Evolutionary conservation across 2,888 invertebrate genomes (phyloP), one percentile per base, ranked within the genome.

Genomic region (Macroteleia sp.): DNA sequence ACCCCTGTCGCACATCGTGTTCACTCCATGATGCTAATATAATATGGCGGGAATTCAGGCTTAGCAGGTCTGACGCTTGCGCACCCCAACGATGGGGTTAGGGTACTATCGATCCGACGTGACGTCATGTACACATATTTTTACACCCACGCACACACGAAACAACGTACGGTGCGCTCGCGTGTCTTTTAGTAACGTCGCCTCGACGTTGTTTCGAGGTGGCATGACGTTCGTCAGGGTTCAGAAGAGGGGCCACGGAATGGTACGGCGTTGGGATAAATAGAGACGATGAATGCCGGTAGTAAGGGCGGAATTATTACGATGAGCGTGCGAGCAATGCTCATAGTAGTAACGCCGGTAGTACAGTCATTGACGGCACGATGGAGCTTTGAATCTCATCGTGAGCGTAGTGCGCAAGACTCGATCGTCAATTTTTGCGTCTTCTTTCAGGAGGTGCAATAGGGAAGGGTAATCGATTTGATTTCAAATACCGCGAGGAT

Each of bases 1-100:
- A 92, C 94, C 94, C 92, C 94, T 94, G 93, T 95, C 95, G 91
- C 95, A 95, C 95, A 95, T 95, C 80, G 79, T 82, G 80, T 83
- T 86, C 86, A 88, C 86, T 88, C 86, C 88, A 88, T 90, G 87
- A 83, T 84, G 85, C 84, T 86, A 86, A 59, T 80, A 88, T 61
- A 75, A 89, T 89, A 89, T 89, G 89, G 89, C 89, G 89, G 89
- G 89, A 89, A 88, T 74, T 81, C 66, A 59, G 84, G 82, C 82
- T 70, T 67, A 64, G 84, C 80, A 82, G 80, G 81, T 76, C 71
- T 77, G 80, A 77, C 82, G 82, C 82, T 22, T 82, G 83, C 81
- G 81, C 77, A 4, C 75, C 67, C 81, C 81, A 80, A 80, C 71
- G 81, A 79, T 77, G 76, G 81, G 84, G 84, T 86, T 85, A 85